phyloP scores from a whole-genome alignment of 2,888 invertebrate genomes.

The Calameuta pallipes region DNA sequence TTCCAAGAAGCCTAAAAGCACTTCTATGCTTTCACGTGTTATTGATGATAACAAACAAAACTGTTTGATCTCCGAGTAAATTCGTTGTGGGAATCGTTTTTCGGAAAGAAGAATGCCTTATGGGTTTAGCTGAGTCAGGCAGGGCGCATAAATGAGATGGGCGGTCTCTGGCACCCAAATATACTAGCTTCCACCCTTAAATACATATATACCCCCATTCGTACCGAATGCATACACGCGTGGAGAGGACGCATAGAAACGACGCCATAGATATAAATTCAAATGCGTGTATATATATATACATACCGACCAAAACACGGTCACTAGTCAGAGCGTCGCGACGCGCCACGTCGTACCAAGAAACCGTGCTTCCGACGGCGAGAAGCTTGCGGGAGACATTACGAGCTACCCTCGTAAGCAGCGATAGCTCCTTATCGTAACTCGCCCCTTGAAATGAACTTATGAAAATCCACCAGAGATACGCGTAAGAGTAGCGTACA shows the following conservation, averaged over 20 bases:
- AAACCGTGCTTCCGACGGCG: background rate
- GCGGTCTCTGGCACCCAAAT: slow-evolving; percentile 56
- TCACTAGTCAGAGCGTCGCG: slow-evolving; percentile 43
- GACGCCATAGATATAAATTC: background rate
- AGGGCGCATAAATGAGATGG: slow-evolving; percentile 60
- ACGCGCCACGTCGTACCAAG: background rate
- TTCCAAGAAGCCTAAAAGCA: background rate
- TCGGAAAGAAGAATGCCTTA: slow-evolving; percentile 24
- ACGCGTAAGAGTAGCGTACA: background rate
- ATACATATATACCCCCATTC: slow-evolving; percentile 39
- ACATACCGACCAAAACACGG: slow-evolving; percentile 47
- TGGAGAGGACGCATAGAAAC: slow-evolving; percentile 12
- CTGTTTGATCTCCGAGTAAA: background rate
- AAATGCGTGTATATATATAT: slow-evolving; percentile 21
- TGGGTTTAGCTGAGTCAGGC: slow-evolving; percentile 52
- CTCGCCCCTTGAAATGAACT: background rate
- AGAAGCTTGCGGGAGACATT: background rate
- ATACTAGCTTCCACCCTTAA: slow-evolving; percentile 58
- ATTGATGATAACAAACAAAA: background rate
- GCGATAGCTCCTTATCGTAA: background rate
- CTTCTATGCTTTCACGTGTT: background rate
- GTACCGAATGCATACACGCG: slow-evolving; percentile 29
- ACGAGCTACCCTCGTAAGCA: background rate
- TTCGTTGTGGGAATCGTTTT: slow-evolving; percentile 47
- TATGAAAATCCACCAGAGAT: no score